These are phyloP conservation scores for Gallinago jamesoni DNA, from an alignment of 2,113 vertebrate species.

Conservation along the genomic window DNA sequence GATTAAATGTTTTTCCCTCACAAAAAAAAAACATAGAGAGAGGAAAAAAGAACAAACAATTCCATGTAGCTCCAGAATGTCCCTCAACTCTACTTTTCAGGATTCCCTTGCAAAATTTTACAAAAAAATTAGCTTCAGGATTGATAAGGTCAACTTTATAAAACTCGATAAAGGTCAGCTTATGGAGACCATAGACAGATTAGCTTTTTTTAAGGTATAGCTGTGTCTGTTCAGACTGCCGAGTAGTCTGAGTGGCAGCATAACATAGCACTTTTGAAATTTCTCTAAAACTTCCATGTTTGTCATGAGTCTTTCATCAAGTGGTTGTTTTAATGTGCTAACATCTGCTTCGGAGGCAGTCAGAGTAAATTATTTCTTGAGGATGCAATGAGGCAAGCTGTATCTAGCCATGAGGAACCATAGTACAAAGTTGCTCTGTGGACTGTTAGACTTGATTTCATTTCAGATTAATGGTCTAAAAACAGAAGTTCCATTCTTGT, in stretches of 20 bases:
- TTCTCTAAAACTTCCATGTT: not conserved
- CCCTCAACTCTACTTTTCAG: not conserved
- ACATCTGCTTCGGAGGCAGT: not conserved
- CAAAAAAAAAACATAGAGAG: fast-evolving
- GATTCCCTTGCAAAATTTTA: not conserved
- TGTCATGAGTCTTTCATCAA: not conserved
- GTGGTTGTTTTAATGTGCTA: not conserved
- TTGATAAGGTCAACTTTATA: not conserved
- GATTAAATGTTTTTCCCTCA: not conserved
- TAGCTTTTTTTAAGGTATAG: not conserved
- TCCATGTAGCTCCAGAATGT: not conserved
- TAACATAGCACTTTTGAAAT: not conserved
- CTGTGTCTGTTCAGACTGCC: not conserved
- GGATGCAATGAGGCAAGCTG: not conserved
- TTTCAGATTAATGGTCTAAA: not conserved
- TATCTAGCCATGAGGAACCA: not conserved
- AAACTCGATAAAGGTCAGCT: too few species aligned
- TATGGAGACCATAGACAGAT: not conserved
- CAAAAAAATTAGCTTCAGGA: not conserved
- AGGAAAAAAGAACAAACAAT: not conserved
- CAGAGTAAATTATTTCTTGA: not conserved
- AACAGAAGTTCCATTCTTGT: not conserved
- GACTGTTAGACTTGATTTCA: not conserved
- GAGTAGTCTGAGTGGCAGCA: not conserved
- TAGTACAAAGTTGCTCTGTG: not conserved